A percentile compares a stretch with the other conserved stretches of the same genome.
phyloP scores from a whole-genome alignment of 2,888 invertebrate genomes.

The Netelia melanura region DNA sequence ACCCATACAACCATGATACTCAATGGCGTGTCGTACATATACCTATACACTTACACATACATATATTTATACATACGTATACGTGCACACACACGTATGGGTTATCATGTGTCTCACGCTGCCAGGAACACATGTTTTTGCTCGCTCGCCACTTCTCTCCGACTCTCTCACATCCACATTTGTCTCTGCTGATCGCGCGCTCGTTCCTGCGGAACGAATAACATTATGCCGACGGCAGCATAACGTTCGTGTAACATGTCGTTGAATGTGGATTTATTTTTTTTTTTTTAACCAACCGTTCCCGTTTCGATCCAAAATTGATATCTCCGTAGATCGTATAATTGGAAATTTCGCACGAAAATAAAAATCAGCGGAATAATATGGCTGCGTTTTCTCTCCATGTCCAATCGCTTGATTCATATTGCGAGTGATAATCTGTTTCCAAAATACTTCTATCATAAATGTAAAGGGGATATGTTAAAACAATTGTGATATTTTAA shows the following conservation, averaged over 20 bases:
- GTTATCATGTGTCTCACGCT: neutral
- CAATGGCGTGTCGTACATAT: conserved; percentile 2
- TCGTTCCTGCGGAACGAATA: conserved; percentile 53
- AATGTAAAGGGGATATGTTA: too few relatives aligned
- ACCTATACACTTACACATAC: conserved; percentile 7
- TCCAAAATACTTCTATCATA: too few relatives aligned
- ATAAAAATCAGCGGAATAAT: too few relatives aligned
- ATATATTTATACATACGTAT: neutral
- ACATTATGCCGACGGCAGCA: conserved; percentile 36
- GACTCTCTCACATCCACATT: conserved; percentile 28
- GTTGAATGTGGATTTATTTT: neutral
- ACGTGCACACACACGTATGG: neutral
- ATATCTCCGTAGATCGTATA: neutral
- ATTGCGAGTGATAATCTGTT: too few relatives aligned
- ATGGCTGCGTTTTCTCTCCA: too few relatives aligned
- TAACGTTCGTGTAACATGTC: conserved; percentile 18
- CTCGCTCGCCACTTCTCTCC: conserved; percentile 31
- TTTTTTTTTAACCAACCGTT: neutral
- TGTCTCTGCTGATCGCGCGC: conserved; percentile 8
- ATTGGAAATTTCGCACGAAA: neutral
- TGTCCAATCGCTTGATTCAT: too few relatives aligned
- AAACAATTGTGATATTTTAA: too few relatives aligned
- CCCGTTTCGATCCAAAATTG: neutral
- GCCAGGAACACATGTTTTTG: conserved; percentile 58
- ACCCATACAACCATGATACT: conserved; percentile 6